Evolutionary conservation across 2,888 invertebrate species (phyloP), one percentile per base, ranked within the genome.

Genomic region (Anorthoa munda): DNA sequence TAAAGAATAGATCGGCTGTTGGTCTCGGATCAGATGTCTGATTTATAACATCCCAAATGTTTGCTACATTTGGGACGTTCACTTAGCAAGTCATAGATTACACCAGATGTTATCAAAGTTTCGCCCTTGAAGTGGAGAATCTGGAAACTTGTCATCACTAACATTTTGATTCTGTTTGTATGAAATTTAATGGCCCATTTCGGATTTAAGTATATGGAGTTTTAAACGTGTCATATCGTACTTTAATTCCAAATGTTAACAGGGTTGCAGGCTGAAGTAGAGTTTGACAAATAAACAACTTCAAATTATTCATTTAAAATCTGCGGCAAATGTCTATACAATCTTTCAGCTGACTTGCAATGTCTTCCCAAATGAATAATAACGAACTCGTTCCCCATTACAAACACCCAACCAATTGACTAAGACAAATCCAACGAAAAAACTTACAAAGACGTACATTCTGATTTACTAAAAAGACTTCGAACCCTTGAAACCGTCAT

Each of bases 401-500:
- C 66, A 71, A 71, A 72, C 77, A 79, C 58, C 1, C 11, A 65
- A 65, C 66, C 70, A 56, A 70, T 75, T 66, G 82, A 78, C 70
- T 60, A 78, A 82, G 75, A 81, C 68, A 64, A 63, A 78, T 71
- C 61, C 53, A 56, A 66, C 60, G 9, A 58, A 81, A 64, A 82
- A 78, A 56, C 67, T 4, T 61, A 67, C 46, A 56, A 72, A 81
- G 72, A 81, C 55, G n/a, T 58, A 75, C 60, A 71, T 71, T 65
- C 63, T 39, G 59, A 81, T 67, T 74, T 18, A 31, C 74, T 72
- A 72, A 81, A 81, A 83, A 75, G 48, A 72, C 53, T 78, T 31
- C 48, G 56, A 83, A 66, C 56, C 56, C 79, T 75, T 75, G 68
- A 75, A 81, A 46, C 80, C 80, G 67, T 83, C 83, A 83, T 79